phyloP scores from a whole-genome alignment of 2,888 invertebrate genomes.

The Entomobrya multifasciata region DNA sequence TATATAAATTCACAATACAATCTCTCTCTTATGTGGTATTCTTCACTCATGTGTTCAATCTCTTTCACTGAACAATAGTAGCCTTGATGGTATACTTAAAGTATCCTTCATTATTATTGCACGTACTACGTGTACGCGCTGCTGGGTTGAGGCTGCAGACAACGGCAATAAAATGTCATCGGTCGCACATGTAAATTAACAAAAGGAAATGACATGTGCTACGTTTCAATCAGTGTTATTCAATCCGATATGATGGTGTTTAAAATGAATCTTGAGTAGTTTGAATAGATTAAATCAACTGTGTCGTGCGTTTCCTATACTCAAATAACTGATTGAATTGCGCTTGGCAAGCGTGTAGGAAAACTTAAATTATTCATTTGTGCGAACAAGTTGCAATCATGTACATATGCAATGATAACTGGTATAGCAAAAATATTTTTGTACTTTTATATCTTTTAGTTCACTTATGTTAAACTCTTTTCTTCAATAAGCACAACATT shows the following conservation, averaged over 20 bases:
- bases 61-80: constrained; percentile 47
- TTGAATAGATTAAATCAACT: constrained; percentile 59
- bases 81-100: constrained; percentile 55
- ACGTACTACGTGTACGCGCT: constrained; percentile 15
- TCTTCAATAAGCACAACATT: too few species aligned
- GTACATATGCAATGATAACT: too few species aligned
- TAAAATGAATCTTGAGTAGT: constrained; percentile 31
- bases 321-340: too few species aligned
- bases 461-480: too few species aligned
- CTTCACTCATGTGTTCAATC: constrained; percentile 46
- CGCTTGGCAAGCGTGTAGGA: too few species aligned
- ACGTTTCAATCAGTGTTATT: constrained; percentile 25
- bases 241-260: constrained; percentile 9
- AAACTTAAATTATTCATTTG: neutral
- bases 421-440: too few species aligned
- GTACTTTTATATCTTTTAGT: too few species aligned
- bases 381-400: neutral
- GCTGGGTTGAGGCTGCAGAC: neutral
- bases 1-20: constrained; percentile 23
- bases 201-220: constrained; percentile 53
- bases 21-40: constrained; percentile 19
- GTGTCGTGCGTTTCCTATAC: constrained; percentile 57
- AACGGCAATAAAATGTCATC: neutral
- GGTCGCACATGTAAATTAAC: neutral
- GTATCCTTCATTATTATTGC: constrained; percentile 40